Evolutionary conservation across 2,797 vertebrate species (phyloP).

Genomic region (Enteromius viviparus): DNA sequence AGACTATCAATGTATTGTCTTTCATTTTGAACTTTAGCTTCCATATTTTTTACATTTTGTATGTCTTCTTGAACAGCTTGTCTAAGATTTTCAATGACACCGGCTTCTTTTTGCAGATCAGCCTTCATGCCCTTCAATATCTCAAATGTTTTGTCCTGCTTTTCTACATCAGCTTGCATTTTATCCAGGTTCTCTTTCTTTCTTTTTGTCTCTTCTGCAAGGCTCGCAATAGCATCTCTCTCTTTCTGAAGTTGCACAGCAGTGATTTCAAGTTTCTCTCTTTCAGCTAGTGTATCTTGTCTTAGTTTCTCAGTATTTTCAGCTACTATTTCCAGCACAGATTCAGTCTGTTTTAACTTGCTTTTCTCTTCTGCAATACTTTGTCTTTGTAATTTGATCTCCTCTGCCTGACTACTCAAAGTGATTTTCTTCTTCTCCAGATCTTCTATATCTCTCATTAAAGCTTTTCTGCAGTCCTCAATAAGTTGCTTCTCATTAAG

Average conservation of each 20-base stretch:
- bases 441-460: conserved; percentile 22
- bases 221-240: neutral
- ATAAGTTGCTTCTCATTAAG: conserved; percentile 23
- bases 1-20: neutral
- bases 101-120: conserved; percentile 17
- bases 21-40: conserved; percentile 35
- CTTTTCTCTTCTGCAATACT: neutral
- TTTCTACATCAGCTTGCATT: conserved; percentile 29
- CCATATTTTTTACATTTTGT: conserved; percentile 17
- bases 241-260: conserved; percentile 31
- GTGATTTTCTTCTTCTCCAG: conserved; percentile 8
- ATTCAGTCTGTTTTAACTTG: conserved; percentile 29
- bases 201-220: conserved; percentile 15
- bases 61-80: conserved; percentile 9
- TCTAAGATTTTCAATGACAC: conserved; percentile 18
- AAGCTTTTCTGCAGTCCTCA: conserved; percentile 25
- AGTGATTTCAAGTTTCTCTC: conserved; percentile 1
- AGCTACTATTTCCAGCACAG: conserved; percentile 14
- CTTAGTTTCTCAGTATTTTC: conserved; percentile 23
- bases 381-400: conserved; percentile 30
- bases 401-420: conserved; percentile 11
- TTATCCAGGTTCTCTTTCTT: conserved; percentile 20
- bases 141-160: neutral
- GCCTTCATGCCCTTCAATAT: neutral
- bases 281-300: conserved; percentile 10